Evolutionary conservation across 2,888 invertebrate species (phyloP).

Genomic region (Agonopterix arenella): DNA sequence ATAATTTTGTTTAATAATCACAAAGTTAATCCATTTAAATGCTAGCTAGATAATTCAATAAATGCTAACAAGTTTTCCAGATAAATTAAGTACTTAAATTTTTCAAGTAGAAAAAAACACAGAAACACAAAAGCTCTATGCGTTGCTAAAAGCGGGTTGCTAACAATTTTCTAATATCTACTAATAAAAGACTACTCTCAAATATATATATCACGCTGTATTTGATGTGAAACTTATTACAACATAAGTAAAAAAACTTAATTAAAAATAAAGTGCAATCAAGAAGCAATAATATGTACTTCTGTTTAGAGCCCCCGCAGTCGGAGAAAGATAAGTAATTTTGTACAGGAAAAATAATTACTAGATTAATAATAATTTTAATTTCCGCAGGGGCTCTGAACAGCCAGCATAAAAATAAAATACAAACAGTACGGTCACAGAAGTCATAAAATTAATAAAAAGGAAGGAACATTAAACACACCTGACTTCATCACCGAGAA

Average conservation of each 20-base stretch:
- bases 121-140: constrained; percentile 48
- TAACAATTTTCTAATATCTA: constrained; percentile 35
- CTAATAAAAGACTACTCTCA: constrained; percentile 50
- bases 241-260: constrained; percentile 55
- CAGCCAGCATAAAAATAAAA: constrained; percentile 14
- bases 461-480: constrained; percentile 32
- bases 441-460: constrained; percentile 20
- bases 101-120: constrained; percentile 7
- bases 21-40: neutral
- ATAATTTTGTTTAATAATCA: neutral
- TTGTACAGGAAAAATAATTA: neutral
- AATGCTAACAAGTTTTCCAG: neutral
- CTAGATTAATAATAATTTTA: neutral
- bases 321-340: neutral
- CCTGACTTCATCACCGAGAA: constrained; percentile 19
- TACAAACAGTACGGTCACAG: constrained; percentile 24
- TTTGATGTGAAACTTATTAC: constrained; percentile 63
- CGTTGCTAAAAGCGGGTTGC: constrained; percentile 59
- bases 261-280: constrained; percentile 54
- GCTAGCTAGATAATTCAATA: neutral
- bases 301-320: constrained; percentile 19
- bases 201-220: constrained; percentile 64
- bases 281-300: constrained; percentile 40
- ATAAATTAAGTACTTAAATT: constrained; percentile 5
- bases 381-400: constrained; percentile 9